Evolutionary conservation across 1,140 invertebrate species (phyloP).

Genomic region (Acromyrmex charruanus): DNA sequence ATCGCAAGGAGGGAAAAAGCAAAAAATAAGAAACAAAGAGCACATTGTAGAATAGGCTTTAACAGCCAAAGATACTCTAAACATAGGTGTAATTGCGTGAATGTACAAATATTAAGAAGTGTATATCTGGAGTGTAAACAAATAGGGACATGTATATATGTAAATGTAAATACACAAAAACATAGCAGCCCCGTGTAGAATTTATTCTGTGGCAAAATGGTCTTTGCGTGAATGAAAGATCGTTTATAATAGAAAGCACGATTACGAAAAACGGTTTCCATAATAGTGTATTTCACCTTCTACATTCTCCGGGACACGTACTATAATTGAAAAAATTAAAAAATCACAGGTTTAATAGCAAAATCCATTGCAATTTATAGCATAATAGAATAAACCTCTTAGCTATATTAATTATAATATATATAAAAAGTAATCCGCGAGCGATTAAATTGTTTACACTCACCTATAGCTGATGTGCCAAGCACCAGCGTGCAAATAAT

Average conservation of each 20-base stretch:
- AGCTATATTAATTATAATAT: background rate
- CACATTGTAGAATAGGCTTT: too few relatives aligned
- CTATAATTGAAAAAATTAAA: slow-evolving; percentile 78
- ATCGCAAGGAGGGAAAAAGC: too few relatives aligned
- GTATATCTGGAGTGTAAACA: background rate
- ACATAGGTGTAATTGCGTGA: slow-evolving; percentile 29
- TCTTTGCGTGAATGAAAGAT: slow-evolving; percentile 29
- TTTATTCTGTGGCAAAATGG: slow-evolving; percentile 4
- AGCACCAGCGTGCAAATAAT: slow-evolving; percentile 78
- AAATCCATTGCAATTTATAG: background rate
- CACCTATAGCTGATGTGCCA: slow-evolving; percentile 81
- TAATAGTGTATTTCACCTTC: slow-evolving; percentile 74
- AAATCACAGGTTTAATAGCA: slow-evolving; percentile 40
- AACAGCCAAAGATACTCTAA: background rate
- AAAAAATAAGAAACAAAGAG: too few relatives aligned
- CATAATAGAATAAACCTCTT: background rate
- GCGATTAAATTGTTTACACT: slow-evolving; percentile 70
- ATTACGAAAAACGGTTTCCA: slow-evolving; percentile 45
- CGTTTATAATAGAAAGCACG: slow-evolving; percentile 32
- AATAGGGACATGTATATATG: slow-evolving; percentile 8
- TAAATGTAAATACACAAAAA: slow-evolving; percentile 33
- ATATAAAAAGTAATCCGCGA: background rate
- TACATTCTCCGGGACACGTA: slow-evolving; percentile 75
- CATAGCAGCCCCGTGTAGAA: background rate
- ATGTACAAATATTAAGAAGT: slow-evolving; percentile 21